Conservation (phyloP, 2,113 vertebrate genomes). For the Oreamnos americanus region DNA sequence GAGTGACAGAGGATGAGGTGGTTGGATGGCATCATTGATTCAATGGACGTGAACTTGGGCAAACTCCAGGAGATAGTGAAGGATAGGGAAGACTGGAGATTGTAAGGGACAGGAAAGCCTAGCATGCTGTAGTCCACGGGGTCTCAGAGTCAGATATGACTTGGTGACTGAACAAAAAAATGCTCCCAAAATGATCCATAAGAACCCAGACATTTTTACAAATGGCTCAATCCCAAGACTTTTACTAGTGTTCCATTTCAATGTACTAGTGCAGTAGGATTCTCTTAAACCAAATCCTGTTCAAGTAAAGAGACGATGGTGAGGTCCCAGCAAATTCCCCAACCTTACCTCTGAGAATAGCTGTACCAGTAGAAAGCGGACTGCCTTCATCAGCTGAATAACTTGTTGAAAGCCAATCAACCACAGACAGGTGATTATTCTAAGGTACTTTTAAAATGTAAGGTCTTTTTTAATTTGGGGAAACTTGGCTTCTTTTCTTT, state of each 20-base stretch:
- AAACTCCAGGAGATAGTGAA: neutral
- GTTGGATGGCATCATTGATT: neutral
- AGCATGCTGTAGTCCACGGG: neutral
- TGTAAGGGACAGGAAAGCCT: neutral
- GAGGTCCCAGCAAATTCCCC: neutral
- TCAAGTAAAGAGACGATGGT: neutral
- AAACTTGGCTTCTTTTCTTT: conserved; percentile 66
- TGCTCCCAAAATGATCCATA: neutral
- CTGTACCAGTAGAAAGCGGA: neutral
- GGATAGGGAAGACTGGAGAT: neutral
- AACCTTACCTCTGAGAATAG: neutral
- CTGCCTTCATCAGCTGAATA: conserved; percentile 42
- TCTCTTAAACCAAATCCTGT: neutral
- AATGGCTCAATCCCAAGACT: neutral
- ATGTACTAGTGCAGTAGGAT: neutral
- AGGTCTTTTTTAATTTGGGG: conserved; percentile 66
- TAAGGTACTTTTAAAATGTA: conserved; percentile 55
- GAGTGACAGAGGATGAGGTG: neutral
- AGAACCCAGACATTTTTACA: neutral
- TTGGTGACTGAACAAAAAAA: neutral
- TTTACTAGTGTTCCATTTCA: neutral
- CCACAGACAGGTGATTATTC: conserved; percentile 63
- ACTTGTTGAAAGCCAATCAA: conserved; percentile 70
- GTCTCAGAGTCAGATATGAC: neutral
- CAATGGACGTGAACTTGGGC: neutral